Evolutionary conservation across 2,797 vertebrate species (phyloP), one percentile per base, ranked within the genome.

Genomic region (Chiropotes sagulatus): DNA sequence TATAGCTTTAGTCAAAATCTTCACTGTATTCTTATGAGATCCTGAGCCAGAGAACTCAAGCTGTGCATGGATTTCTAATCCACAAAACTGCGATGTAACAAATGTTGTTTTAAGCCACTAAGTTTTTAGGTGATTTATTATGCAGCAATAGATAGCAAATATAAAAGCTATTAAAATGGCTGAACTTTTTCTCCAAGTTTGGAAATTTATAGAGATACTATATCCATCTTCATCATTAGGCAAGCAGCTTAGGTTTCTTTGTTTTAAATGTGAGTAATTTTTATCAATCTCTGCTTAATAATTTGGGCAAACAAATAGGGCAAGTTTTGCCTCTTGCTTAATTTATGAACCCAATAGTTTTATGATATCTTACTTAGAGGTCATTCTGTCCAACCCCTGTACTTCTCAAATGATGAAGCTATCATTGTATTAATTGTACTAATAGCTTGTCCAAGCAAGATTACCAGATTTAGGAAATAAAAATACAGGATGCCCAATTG

Each of bases 261-360:
- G 19, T 61, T 94, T 97, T 93, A 90, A 93, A 78, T 93, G 61
- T 79, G 79, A 57, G 9, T 76, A 10, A 67, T 79, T 81, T 94
- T 94, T 39, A 73, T 86, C 48, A 95, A 76, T 87, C 17, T 64
- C 33, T 94, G 84, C 24, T 88, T 96, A 54, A 44, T 67, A 75
- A 82, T 75, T 36, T 92, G 20, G 50, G 41, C 67, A 93, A 67
- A 87, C 36, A 90, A 80, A 94, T 91, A 78, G 28, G 46, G 10
- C 33, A 48, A 85, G 2, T 76, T 94, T 93, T 96, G 73, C 13
- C 24, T 73, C 50, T 93, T 94, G 64, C 2, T 48, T 96, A 93
- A 11, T 72, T 36, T 93, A 39, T 70, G 44, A 97, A 84, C n/a
- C 30, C 8, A 70, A 0, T 89, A 39, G 41, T 70, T 48, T 95